Evolutionary conservation across 2,113 vertebrate genomes (phyloP).

Genomic region (Halichoerus grypus): DNA sequence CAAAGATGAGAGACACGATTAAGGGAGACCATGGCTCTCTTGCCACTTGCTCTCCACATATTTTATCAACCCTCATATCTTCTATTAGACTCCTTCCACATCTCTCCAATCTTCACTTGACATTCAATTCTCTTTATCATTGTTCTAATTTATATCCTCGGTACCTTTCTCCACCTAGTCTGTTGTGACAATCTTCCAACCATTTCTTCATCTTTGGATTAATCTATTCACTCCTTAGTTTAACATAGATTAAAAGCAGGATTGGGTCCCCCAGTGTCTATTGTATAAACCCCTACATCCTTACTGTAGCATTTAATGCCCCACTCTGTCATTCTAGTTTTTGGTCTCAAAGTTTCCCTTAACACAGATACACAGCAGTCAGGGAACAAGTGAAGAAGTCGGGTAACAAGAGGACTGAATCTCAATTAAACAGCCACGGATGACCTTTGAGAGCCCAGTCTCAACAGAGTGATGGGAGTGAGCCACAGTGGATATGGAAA

Average conservation of each 20-base stretch:
- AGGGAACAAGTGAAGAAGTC: not conserved
- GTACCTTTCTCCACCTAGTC: not conserved
- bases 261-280: not conserved
- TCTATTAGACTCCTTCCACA: not conserved
- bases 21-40: not conserved
- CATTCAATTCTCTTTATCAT: not conserved
- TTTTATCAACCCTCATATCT: not conserved
- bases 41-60: fast-evolving
- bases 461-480: not conserved
- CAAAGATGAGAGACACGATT: not conserved
- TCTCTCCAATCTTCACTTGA: not conserved
- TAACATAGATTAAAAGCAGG: not conserved
- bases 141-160: not conserved
- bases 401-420: not conserved
- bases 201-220: not conserved
- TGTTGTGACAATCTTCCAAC: not conserved
- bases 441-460: not conserved
- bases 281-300: not conserved
- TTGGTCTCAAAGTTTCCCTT: not conserved
- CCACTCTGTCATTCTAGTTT: not conserved
- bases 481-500: not conserved
- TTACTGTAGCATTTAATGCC: not conserved
- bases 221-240: not conserved
- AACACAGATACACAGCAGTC: not conserved
- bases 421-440: not conserved